Percentiles rank a stretch among this genome's conserved stretches.
phyloP scores from a whole-genome alignment of 64 coral and sea anemone genomes.

The Trachythela sp. region DNA sequence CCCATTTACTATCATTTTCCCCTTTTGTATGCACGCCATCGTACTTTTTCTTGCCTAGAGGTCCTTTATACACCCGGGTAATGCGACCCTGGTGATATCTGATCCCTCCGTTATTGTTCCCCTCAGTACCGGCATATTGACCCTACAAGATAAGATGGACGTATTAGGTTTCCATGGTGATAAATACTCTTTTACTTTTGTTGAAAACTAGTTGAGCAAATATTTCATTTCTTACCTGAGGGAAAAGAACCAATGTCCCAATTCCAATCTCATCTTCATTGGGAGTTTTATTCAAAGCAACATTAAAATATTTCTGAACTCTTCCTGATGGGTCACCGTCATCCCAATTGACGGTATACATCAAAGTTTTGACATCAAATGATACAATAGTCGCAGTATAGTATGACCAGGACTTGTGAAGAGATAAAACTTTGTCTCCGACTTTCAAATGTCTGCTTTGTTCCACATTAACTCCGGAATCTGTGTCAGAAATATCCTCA shows the following conservation, averaged over 20 bases:
- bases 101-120: not conserved
- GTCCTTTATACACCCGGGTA: conserved; percentile 10
- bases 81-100: conserved; percentile 13
- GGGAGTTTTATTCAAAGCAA: conserved; percentile 54
- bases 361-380: conserved; percentile 52
- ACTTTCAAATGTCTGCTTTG: conserved; percentile 45
- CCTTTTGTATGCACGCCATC: conserved; percentile 35
- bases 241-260: conserved; percentile 81
- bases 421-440: conserved; percentile 44
- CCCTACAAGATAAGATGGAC: not conserved
- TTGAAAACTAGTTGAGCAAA: no score
- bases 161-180: not conserved
- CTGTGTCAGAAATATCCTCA: not conserved
- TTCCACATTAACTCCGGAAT: not conserved
- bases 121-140: not conserved
- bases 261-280: conserved; percentile 77
- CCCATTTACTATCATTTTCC: not conserved
- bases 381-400: conserved; percentile 90
- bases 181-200: no score
- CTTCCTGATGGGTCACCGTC: conserved; percentile 84
- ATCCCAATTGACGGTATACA: conserved; percentile 83
- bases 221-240: conserved; percentile 49
- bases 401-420: conserved; percentile 65
- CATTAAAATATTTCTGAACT: conserved; percentile 53
- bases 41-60: not conserved